Base-by-base conservation (phyloP, 1,140 invertebrate species). In the Aphelinus certus region DNA sequence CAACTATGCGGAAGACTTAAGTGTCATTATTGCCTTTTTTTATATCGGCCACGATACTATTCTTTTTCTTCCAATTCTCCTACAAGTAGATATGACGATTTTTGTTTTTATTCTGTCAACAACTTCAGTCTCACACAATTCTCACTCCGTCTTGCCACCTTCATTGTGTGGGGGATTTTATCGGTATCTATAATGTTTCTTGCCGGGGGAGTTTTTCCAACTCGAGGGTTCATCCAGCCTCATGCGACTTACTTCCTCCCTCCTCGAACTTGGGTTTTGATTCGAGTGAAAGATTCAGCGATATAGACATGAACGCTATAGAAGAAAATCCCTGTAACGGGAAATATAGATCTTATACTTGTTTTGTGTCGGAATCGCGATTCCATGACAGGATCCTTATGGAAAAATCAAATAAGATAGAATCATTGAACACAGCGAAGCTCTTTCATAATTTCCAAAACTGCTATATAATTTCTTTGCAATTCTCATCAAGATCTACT, bases 241-340 rank as follows among this genome's bases (percentile, higher is more conserved):
- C 51, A 67, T 10, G 57, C 10, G 5, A 71, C 63, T 76, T 76
- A 61, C 63, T 57, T 76, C 26, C 26, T 26, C 26, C 26, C 26
- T 63, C n/a, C 63, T 61, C 48, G n/a, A 57, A 26, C 43, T 55
- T 71, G 62, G 46, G 3, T 47, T 49, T 56, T 66, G 62, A 71
- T 65, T 43, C 42, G n/a, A 62, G 42, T 56, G 7, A 10, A 47
- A 51, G 51, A 64, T 48, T 48, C 26, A 26, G 26, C 26, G 26
- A 26, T 26, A 26, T 26, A 26, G 26, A 26, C 26, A 26, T 26
- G 26, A 26, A 26, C 0, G 26, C 26, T 26, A 26, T 26, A 26
- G 26, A 26, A 26, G 26, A 26, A 26, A 26, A 26, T 26, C 26
- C 26, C 26, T 26, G 26, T 26, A 26, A 26, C 26, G 26, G 26